A percentile compares a stretch with the other conserved stretches of the same genome.
phyloP scores from a whole-genome alignment of 2,888 invertebrate species.

The Apamea epomidion region DNA sequence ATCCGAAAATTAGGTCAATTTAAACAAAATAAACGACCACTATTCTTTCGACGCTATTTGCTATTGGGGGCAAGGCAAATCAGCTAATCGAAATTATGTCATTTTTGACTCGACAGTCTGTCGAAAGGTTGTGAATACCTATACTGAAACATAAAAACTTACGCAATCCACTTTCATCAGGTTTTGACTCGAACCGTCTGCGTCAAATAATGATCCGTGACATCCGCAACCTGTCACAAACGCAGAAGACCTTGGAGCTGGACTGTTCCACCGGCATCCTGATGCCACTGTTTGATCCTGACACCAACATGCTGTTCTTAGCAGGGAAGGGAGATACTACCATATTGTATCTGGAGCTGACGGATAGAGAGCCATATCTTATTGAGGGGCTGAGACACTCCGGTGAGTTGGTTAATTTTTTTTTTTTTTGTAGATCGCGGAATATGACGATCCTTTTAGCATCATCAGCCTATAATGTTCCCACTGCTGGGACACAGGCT shows the following conservation, averaged over 20 bases:
- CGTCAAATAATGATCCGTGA: slow-evolving; percentile 97
- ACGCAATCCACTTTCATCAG: slow-evolving; percentile 66
- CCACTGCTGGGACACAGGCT: no score
- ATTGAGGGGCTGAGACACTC: slow-evolving; percentile 96
- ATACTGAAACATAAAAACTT: background rate
- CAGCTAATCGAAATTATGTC: background rate
- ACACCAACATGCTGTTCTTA: slow-evolving; percentile 98
- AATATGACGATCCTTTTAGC: background rate
- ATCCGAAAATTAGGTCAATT: background rate
- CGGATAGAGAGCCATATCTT: slow-evolving; percentile 96
- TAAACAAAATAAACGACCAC: background rate
- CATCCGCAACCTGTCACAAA: slow-evolving; percentile 94
- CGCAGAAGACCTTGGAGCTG: slow-evolving; percentile 94
- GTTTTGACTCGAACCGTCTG: slow-evolving; percentile 96
- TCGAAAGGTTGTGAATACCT: background rate
- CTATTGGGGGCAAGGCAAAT: background rate
- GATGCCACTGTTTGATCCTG: slow-evolving; percentile 97
- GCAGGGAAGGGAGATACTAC: slow-evolving; percentile 98
- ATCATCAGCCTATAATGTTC: no score
- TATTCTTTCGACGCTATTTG: background rate
- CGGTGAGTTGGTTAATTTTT: slow-evolving; percentile 76
- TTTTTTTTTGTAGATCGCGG: background rate
- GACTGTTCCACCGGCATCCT: slow-evolving; percentile 97
- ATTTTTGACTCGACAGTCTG: background rate
- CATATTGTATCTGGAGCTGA: slow-evolving; percentile 97